phyloP scores from a whole-genome alignment of 2,113 vertebrate species.

The Catharus bicknelli region DNA sequence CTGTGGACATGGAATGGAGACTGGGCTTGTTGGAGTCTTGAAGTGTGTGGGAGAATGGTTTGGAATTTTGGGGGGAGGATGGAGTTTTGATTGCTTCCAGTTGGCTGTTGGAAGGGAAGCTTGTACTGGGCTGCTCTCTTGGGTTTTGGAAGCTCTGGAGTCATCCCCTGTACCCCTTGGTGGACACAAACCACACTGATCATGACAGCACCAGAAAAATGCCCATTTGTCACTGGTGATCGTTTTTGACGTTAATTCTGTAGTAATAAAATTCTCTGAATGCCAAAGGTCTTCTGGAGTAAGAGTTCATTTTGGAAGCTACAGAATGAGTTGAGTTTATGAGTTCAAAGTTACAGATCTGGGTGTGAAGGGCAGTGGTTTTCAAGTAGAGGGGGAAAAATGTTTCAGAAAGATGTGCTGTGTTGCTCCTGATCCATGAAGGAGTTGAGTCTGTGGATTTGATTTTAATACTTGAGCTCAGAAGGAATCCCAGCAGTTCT shows the following conservation, averaged over 20 bases:
- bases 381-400: not conserved
- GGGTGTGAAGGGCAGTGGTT: not conserved
- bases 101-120: not conserved
- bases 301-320: not conserved
- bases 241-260: not conserved
- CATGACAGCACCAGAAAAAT: not conserved
- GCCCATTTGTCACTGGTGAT: not conserved
- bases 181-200: not conserved
- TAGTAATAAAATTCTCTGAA: not conserved
- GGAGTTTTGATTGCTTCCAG: not conserved
- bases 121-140: fast-evolving
- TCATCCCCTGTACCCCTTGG: not conserved
- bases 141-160: not conserved
- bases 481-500: not conserved
- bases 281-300: not conserved
- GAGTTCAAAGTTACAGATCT: not conserved
- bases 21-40: not conserved
- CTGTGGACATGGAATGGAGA: not conserved
- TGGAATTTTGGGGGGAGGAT: not conserved
- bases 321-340: not conserved
- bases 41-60: not conserved
- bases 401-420: not conserved
- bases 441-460: not conserved
- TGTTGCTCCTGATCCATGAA: not conserved
- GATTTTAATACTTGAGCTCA: not conserved